Evolutionary conservation across 2,113 vertebrate genomes (phyloP), one percentile per base, ranked within the genome.

Genomic region (Mirza zaza): DNA sequence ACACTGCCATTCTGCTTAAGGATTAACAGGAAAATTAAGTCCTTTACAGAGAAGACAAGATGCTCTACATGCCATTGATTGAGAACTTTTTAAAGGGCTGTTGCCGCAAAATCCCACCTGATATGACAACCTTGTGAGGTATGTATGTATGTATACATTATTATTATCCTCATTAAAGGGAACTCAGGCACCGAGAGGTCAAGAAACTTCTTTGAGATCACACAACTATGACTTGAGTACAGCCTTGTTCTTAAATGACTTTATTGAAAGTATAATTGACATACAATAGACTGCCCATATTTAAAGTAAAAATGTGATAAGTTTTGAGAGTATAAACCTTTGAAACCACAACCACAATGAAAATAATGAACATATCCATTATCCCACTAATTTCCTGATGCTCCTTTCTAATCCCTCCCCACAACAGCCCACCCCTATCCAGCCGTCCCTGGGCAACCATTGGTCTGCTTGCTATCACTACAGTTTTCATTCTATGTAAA

Each of bases 51-150:
- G n/a, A 68, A 71, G 90, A 63, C 59, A 55, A 14, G 48, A 73
- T 4, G 20, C 1, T 76, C 6, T 17, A 3, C 8, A 1, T 12
- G 32, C 20, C 10, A 0, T 11, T n/a, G 39, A 42, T 9, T 10
- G 7, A 23, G 27, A 17, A 11, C 61, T 79, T 34, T 59, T 29
- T 29, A 29, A 1, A 48, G 34, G 21, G 14, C 73, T 61, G 39
- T 82, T 8, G 1, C 21, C 6, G 14, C 32, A n/a, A 42, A 25
- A 5, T 63, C 45, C 75, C 5, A 14, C 52, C 71, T 59, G 36
- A 50, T 4, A 27, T 13, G 75, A 8, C 20, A 48, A 21, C 73
- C 73, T 36, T 8, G 21, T 3, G 8, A 71, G 13, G 14, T 18
- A 4, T 23, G 8, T 29, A 5, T 42, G 42, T 42, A 42, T 45